Evolutionary conservation across 2,113 vertebrate genomes (phyloP).

Genomic region (Myanophis thanlyinensis): DNA sequence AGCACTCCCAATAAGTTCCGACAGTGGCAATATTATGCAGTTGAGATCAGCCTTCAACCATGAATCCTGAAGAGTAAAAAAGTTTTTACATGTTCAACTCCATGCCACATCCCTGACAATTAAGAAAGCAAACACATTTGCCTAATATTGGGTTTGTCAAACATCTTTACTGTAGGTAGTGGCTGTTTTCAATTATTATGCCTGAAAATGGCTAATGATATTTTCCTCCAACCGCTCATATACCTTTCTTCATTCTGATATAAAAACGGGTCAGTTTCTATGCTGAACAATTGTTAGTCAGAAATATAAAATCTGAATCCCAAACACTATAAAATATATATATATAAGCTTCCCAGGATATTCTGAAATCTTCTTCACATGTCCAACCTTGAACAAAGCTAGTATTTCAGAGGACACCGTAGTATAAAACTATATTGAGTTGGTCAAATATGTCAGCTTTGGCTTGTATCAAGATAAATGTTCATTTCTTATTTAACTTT

Average conservation of each 20-base stretch:
- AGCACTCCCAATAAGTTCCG: neutral
- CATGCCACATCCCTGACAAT: neutral
- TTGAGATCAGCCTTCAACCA: neutral
- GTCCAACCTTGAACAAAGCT: neutral
- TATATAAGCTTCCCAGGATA: too few species aligned
- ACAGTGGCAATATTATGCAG: neutral
- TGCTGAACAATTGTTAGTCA: too few species aligned
- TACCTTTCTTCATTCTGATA: too few species aligned
- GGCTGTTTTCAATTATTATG: neutral
- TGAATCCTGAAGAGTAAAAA: neutral
- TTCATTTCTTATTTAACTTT: neutral
- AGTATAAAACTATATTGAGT: neutral
- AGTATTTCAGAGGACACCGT: neutral
- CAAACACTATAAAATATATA: too few species aligned
- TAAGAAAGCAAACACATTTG: neutral
- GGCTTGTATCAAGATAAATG: neutral
- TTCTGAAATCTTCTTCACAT: too few species aligned
- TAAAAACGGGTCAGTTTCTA: too few species aligned
- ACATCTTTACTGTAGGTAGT: neutral
- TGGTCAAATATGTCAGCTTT: neutral
- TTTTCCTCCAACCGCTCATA: neutral
- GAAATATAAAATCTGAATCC: too few species aligned
- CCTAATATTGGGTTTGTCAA: neutral
- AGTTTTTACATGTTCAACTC: neutral
- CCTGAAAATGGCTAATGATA: neutral